Conservation (phyloP, 2,113 vertebrate genomes). For the Bujurquina vittata region DNA sequence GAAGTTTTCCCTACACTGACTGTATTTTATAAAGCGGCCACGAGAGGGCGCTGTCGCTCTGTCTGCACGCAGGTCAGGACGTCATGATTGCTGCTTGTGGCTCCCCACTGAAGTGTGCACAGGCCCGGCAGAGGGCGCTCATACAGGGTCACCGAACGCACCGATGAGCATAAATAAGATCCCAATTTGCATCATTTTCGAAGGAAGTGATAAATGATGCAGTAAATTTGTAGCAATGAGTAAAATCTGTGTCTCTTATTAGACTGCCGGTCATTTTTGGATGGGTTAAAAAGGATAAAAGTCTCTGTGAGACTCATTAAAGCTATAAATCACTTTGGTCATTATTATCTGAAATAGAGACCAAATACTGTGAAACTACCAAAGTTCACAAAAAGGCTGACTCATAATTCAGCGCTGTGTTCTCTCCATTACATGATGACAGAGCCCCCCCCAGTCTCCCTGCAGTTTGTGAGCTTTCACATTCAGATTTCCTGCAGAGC, state of each 20-base stretch:
- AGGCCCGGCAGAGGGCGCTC: not conserved
- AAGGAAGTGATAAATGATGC: not conserved
- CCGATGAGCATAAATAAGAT: not conserved
- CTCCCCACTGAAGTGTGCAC: not conserved
- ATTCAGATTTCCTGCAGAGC: conserved; percentile 40
- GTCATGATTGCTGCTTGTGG: not conserved
- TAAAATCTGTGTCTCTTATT: not conserved
- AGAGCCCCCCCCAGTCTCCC: not conserved
- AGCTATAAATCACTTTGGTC: not conserved
- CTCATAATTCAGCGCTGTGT: not conserved
- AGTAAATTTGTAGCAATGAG: not conserved
- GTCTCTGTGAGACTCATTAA: not conserved
- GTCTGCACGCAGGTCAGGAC: not conserved
- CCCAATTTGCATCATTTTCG: not conserved
- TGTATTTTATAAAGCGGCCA: not conserved
- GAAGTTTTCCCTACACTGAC: not conserved
- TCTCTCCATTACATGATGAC: not conserved
- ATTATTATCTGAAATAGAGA: conserved; percentile 4
- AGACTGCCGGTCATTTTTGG: not conserved
- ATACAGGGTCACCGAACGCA: not conserved
- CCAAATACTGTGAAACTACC: not conserved
- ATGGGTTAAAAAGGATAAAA: not conserved
- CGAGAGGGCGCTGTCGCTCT: not conserved
- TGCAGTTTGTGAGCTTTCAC: conserved; percentile 17
- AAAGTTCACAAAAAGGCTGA: not conserved